Conservation (phyloP, 1,140 invertebrate genomes). For the Cydia amplana region DNA sequence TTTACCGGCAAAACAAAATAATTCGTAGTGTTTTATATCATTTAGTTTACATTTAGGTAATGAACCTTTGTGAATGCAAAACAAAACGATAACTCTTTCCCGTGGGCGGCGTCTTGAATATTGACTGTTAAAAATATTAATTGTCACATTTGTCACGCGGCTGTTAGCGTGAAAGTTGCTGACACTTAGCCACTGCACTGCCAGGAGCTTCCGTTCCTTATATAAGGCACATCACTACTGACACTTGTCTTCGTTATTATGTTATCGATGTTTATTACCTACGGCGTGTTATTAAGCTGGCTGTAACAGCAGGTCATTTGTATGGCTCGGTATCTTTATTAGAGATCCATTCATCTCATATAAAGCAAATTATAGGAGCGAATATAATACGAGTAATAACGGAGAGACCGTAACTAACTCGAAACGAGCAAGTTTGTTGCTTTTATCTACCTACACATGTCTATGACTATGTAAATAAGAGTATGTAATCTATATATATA, state of each 20-base stretch:
- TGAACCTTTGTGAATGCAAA: too few relatives aligned
- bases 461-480: background rate
- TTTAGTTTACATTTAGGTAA: too few relatives aligned
- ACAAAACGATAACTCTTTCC: too few relatives aligned
- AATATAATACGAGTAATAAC: background rate
- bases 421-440: background rate
- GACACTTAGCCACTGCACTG: background rate
- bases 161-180: background rate
- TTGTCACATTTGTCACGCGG: too few relatives aligned
- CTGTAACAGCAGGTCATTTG: slow-evolving; percentile 7
- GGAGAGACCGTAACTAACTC: background rate
- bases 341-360: slow-evolving; percentile 7
- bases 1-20: too few relatives aligned
- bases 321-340: slow-evolving; percentile 7
- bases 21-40: too few relatives aligned
- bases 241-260: background rate
- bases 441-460: background rate
- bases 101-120: too few relatives aligned
- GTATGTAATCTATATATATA: too few relatives aligned
- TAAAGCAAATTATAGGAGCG: background rate
- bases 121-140: too few relatives aligned
- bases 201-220: background rate
- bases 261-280: background rate
- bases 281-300: background rate
- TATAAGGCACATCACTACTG: background rate